These are phyloP conservation scores for Tetrax tetrax DNA, from an alignment of 2,113 vertebrate species.

Conservation along the genomic window DNA sequence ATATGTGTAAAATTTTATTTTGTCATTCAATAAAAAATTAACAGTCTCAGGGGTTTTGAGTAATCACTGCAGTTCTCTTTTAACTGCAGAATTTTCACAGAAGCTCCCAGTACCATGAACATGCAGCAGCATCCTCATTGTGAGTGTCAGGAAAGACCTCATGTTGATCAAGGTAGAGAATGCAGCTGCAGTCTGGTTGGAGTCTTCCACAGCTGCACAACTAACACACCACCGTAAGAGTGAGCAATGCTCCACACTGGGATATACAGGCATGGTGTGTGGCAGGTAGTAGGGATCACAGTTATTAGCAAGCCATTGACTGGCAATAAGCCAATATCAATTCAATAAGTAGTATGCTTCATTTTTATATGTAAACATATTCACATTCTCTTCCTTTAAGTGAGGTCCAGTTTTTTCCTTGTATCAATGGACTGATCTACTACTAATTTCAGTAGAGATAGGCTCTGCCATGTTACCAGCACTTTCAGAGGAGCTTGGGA, in stretches of 20 bases:
- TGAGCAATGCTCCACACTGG: accelerated
- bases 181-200: neutral
- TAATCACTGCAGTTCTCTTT: neutral
- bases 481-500: neutral
- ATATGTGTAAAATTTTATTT: neutral
- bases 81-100: neutral
- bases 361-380: neutral
- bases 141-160: neutral
- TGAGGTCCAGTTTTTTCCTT: neutral
- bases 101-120: neutral
- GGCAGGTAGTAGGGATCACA: neutral
- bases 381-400: neutral
- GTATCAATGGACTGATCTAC: neutral
- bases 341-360: neutral
- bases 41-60: neutral
- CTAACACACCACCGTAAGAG: accelerated
- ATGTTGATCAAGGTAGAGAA: neutral
- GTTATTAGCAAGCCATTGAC: neutral
- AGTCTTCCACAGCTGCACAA: neutral
- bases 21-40: neutral
- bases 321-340: neutral
- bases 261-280: accelerated
- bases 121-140: neutral
- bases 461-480: neutral
- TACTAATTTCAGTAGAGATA: neutral